phyloP scores from a whole-genome alignment of 2,797 vertebrate species.

The Chelonia mydas region DNA sequence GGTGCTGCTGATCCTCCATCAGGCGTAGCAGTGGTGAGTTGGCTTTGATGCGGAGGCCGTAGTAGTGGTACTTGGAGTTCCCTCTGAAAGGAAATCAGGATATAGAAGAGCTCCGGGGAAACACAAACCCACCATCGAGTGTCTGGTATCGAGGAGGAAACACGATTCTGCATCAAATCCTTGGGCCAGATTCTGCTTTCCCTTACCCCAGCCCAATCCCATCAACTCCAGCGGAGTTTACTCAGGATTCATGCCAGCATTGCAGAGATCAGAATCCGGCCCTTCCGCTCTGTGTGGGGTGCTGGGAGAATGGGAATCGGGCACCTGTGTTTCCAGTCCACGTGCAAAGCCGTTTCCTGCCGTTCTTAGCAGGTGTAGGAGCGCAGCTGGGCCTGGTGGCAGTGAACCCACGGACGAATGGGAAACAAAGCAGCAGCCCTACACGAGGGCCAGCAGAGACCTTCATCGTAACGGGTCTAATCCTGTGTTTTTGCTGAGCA shows the following conservation, averaged over 20 bases:
- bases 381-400: no score
- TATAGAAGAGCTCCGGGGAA: background rate
- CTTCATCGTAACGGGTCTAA: background rate
- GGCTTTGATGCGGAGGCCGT: conserved; percentile 93
- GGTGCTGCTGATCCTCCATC: conserved; percentile 94
- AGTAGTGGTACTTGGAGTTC: conserved; percentile 97
- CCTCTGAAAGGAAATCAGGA: conserved; percentile 81
- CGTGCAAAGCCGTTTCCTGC: background rate
- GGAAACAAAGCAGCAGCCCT: background rate
- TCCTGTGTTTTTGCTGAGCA: background rate
- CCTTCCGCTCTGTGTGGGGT: background rate
- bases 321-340: background rate
- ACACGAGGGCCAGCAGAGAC: background rate
- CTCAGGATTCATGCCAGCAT: background rate
- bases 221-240: background rate
- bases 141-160: background rate
- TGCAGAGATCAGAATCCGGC: background rate
- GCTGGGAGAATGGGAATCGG: background rate
- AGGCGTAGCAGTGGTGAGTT: conserved; percentile 90
- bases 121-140: background rate
- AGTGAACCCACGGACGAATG: background rate
- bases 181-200: background rate
- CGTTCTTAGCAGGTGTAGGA: background rate
- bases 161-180: background rate
- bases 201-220: background rate